Evolutionary conservation across 2,797 vertebrate species (phyloP).

Genomic region (Tolypeutes matacus): DNA sequence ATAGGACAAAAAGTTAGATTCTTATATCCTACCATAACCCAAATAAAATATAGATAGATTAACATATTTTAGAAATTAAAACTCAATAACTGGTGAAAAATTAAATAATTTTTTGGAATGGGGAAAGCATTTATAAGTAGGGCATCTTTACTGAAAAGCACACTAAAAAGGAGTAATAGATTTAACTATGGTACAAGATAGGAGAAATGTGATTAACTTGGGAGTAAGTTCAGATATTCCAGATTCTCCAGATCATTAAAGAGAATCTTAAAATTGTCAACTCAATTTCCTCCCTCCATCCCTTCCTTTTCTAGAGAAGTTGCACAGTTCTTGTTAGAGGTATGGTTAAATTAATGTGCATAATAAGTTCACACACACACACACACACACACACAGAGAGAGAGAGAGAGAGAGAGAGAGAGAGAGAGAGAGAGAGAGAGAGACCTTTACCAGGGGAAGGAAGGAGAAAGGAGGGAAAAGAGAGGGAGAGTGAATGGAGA

Average conservation of each 20-base stretch:
- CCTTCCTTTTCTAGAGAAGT: neutral
- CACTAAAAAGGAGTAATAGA: neutral
- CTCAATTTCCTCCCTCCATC: neutral
- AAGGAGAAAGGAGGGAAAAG: neutral
- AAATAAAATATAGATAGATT: neutral
- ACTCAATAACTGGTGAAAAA: neutral
- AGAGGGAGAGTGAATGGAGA: too few relatives aligned
- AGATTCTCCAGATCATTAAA: neutral
- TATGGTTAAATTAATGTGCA: neutral
- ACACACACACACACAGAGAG: too few relatives aligned
- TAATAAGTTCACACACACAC: neutral
- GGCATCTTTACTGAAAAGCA: neutral
- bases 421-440: neutral
- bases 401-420: neutral
- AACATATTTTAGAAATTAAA: constrained; percentile 32
- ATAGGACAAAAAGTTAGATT: neutral
- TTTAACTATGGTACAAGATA: neutral
- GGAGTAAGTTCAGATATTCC: neutral
- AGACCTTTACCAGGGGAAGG: neutral
- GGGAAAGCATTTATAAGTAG: neutral
- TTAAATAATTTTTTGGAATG: neutral
- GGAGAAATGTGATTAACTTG: neutral
- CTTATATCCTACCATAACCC: neutral
- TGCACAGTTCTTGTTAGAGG: neutral
- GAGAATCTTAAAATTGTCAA: neutral